phyloP scores from a whole-genome alignment of 37 sponge, comb jelly and placozoan species.

The Ianthella basta region DNA sequence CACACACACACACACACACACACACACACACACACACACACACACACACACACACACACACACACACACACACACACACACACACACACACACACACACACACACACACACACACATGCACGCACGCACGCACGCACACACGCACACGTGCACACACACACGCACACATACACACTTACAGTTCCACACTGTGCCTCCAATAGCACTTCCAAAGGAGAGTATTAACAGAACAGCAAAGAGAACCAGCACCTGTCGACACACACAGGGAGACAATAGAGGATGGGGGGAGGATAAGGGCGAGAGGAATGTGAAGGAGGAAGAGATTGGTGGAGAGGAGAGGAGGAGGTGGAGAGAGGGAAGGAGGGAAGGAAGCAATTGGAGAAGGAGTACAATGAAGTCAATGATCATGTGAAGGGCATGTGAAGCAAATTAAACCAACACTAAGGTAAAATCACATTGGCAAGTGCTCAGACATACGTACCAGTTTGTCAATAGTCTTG shows the following conservation, averaged over 20 bases:
- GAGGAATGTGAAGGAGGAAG: background rate
- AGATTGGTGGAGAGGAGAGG: background rate
- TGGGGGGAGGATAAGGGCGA: no score
- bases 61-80: background rate
- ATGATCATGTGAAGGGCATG: no score
- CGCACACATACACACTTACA: background rate
- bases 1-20: no score
- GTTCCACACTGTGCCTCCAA: slow-evolving; percentile 49
- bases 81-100: background rate
- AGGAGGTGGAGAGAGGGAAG: no score
- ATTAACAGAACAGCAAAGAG: slow-evolving; percentile 48
- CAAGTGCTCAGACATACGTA: no score
- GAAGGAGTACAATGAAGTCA: no score
- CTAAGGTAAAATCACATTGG: no score
- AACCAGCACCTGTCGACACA: slow-evolving; percentile 43
- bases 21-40: background rate
- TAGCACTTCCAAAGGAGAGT: slow-evolving; percentile 55
- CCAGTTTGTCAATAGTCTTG: slow-evolving; percentile 76
- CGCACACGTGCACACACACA: background rate
- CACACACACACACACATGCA: background rate
- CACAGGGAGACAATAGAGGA: no score
- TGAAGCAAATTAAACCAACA: background rate
- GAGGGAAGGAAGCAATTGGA: no score
- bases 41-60: background rate
- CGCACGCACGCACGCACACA: background rate